Base-by-base conservation (phyloP, 2,797 vertebrate genomes). In the Hylomyscus alleni region DNA sequence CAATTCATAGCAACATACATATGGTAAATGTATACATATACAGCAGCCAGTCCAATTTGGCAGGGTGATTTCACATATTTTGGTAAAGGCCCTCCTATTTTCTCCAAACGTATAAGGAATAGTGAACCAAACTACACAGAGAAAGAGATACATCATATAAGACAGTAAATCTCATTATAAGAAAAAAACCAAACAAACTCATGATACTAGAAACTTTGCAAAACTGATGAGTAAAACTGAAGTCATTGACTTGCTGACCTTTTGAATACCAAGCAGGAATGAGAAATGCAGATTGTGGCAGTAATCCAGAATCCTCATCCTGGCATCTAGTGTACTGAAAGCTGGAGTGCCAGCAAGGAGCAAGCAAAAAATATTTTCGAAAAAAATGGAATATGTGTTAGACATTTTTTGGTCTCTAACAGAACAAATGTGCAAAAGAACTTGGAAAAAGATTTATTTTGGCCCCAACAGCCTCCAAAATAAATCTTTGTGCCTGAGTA, bases 21-120 rank as follows among this genome's bases (percentile, higher is more conserved):
- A 87, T 40, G 20, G 40, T 56, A 72, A 90, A 84, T 29, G 62
- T 37, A 56, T 77, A 81, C 5, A 54, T 19, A 78, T 75, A 92
- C 12, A 82, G 2, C 67, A 78, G 26, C 13, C 62, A 93, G 2
- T 19, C 52, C 26, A 91, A 73, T 56, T 40, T 34, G 52, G 22
- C 47, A 84, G 12, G 54, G 6, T 54, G 31, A 62, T 81, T 69
- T 84, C 65, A 91, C n/a, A 76, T 31, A 80, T 54, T 83, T 95
- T 76, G 14, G 22, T 69, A 80, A 91, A 20, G 24, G 2, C 13
- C 87, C 24, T 95, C 34, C 6, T 78, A 17, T 95, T 90, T 93
- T 13, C 47, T 94, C 52, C 83, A 81, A 90, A 88, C 4, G 76
- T 90, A 56, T 60, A 88, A 93, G 31, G 7, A 95, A 92, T 82